Percentiles rank a stretch among this genome's conserved stretches.
These are phyloP conservation scores for Hypolimnas misippus DNA, from an alignment of 2,888 invertebrate species.

Conservation along the genomic window DNA sequence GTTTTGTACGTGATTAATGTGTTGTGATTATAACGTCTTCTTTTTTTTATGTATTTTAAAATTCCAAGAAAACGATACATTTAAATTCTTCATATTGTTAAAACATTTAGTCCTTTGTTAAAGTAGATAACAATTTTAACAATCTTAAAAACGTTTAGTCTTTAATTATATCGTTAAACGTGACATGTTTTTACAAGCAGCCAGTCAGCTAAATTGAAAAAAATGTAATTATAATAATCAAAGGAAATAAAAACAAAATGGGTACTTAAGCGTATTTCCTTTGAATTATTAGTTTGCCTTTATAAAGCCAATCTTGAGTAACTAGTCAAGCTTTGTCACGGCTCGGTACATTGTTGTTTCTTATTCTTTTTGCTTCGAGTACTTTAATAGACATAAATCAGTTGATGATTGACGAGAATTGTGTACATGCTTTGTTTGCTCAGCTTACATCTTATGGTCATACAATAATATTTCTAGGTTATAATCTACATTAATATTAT, in stretches of 20 bases:
- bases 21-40: neutral
- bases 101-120: no score
- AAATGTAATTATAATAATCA: no score
- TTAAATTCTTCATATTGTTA: no score
- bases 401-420: slow-evolving; percentile 15
- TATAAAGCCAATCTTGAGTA: slow-evolving; percentile 25
- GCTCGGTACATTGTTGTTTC: slow-evolving; percentile 32
- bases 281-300: slow-evolving; percentile 9
- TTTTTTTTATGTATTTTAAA: neutral
- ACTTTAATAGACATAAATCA: slow-evolving; percentile 39
- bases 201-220: no score
- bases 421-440: neutral
- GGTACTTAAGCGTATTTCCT: neutral
- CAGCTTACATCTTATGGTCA: no score
- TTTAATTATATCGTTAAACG: no score
- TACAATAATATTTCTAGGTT: no score
- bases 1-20: neutral
- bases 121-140: no score
- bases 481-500: no score
- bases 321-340: slow-evolving; percentile 37
- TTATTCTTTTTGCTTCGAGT: slow-evolving; percentile 34
- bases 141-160: no score
- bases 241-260: no score
- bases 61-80: neutral
- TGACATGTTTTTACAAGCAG: no score